Evolutionary conservation across 2,113 vertebrate species (phyloP), one percentile per base, ranked within the genome.

Genomic region (Leptobrachium leishanense): DNA sequence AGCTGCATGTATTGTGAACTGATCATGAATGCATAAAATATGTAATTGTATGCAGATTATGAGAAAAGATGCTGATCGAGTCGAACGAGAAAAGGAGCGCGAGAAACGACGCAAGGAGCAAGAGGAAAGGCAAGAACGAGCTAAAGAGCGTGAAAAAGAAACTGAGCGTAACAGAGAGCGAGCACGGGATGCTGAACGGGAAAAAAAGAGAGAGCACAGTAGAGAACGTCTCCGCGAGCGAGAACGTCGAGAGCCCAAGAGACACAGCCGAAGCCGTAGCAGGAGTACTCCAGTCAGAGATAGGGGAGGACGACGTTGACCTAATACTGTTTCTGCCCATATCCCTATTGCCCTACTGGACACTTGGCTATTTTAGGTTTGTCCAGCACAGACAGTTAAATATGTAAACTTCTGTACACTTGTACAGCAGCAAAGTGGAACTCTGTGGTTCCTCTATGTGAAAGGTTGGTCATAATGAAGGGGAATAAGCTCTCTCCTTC

Each of bases 71-170:
- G 78, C 90, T 5, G 94, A 96, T 42, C 92, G 94, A 3, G 91
- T 91, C 0, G 95, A 96, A 79, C 89, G 96, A 9, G 92, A 93
- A 55, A 96, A 96, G 80, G 94, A 96, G 79, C 55, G 3, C 9
- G 55, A 59, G 55, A 8, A 50, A 50, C 46, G 20, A 31, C 20
- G 20, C 20, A 31, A 50, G 46, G 91, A 91, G 86, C 93, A 91
- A 73, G 87, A 91, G 20, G 94, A 94, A 84, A 93, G 93, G 0
- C 90, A 92, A 0, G 92, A 95, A 41, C 93, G 95, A 67, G 43
- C 62, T 0, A 84, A 85, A 40, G 85, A 73, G 53, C 83, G 87
- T 6, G 88, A 87, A 76, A 76, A 88, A 72, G 85, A 89, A 71
- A 82, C 74, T 53, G 82, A 59, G 79, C 85, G 84, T 77, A 81